These are phyloP conservation scores for Scaptomyza reducta DNA, from an alignment of 2,888 invertebrate species.

Conservation along the genomic window DNA sequence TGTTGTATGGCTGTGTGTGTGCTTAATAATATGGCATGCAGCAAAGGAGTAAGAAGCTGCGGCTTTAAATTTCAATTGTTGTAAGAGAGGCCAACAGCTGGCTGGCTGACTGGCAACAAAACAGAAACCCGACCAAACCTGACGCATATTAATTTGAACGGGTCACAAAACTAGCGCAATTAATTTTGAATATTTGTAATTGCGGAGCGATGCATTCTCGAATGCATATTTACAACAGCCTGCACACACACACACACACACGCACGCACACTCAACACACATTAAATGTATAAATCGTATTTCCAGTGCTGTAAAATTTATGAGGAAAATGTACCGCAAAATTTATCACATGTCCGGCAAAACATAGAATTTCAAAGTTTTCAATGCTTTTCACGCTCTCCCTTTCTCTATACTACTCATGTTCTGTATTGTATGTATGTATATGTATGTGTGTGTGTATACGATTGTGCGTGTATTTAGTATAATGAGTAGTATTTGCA, in stretches of 20 bases:
- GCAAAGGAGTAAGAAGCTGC: neutral
- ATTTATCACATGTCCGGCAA: constrained; percentile 68
- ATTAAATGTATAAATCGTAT: constrained; percentile 60
- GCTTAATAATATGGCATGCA: neutral
- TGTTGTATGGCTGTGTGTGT: neutral
- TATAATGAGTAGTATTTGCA: constrained; percentile 67
- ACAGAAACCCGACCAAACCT: constrained; percentile 5
- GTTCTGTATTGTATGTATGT: neutral
- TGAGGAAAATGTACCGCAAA: constrained; percentile 68
- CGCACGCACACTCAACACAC: neutral
- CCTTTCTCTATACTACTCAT: neutral
- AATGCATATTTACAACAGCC: constrained; percentile 25
- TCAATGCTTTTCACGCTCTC: constrained; percentile 26
- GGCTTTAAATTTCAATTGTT: constrained; percentile 6
- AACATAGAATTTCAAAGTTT: constrained; percentile 25
- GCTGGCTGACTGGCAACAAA: neutral
- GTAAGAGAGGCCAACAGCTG: neutral
- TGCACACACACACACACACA: constrained; percentile 7
- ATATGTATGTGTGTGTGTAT: neutral
- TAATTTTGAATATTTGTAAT: constrained; percentile 56
- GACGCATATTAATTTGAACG: constrained; percentile 54
- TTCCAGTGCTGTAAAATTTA: constrained; percentile 59
- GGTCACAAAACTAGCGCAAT: constrained; percentile 57
- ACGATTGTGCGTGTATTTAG: constrained; percentile 1
- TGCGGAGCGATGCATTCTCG: constrained; percentile 37